A percentile compares a stretch with the other conserved stretches of the same genome.
Conservation (phyloP, 2,113 vertebrate genomes). For the Ramphastos sulfuratus region DNA sequence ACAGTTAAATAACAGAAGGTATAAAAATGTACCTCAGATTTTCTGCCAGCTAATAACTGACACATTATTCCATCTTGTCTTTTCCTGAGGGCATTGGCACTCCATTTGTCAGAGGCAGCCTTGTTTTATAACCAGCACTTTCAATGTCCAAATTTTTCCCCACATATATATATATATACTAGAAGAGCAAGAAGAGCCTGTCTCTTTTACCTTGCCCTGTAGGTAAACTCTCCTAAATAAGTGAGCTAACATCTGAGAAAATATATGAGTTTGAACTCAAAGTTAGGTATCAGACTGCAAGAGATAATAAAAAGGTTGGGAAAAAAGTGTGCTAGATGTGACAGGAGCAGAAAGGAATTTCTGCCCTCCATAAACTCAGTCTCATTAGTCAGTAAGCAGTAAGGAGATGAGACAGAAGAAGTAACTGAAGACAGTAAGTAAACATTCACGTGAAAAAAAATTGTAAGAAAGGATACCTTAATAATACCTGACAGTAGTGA, state of each 20-base stretch:
- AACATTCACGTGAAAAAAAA: background rate
- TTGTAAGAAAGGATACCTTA: background rate
- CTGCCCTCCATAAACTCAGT: background rate
- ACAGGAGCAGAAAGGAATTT: background rate
- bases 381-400: background rate
- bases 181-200: background rate
- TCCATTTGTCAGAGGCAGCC: background rate
- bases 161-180: background rate
- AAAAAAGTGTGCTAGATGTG: background rate
- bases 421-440: background rate
- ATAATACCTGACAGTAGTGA: background rate
- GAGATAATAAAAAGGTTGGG: background rate
- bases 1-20: background rate
- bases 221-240: background rate
- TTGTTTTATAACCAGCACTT: background rate
- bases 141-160: background rate
- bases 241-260: background rate
- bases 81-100: constrained; percentile 1
- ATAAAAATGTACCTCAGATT: background rate
- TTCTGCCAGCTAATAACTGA: constrained; percentile 29
- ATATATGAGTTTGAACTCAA: background rate
- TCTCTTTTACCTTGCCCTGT: background rate
- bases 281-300: background rate
- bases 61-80: background rate
- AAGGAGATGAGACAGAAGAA: background rate